phyloP scores from a whole-genome alignment of 2,797 vertebrate genomes.

The Anabas testudineus region DNA sequence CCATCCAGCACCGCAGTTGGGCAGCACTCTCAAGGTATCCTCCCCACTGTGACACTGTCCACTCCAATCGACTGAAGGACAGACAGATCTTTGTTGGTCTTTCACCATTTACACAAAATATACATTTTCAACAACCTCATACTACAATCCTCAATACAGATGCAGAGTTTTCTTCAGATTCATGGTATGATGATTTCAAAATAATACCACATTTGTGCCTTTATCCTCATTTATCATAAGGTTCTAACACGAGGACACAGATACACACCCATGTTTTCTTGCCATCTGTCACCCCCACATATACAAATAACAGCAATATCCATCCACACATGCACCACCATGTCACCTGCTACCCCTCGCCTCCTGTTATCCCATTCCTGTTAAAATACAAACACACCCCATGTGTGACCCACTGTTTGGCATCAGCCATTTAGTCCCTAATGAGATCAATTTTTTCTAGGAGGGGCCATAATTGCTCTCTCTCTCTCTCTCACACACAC shows the following conservation, averaged over 20 bases:
- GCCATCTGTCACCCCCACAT: constrained; percentile 70
- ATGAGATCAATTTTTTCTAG: constrained; percentile 75
- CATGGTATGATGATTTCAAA: constrained; percentile 19
- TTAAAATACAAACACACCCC: constrained; percentile 70
- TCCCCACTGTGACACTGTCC: constrained; percentile 92
- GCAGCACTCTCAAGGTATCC: constrained; percentile 90
- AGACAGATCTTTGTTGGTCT: constrained; percentile 24
- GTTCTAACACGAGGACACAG: constrained; percentile 50
- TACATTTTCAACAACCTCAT: background rate
- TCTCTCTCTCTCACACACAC: constrained; percentile 49
- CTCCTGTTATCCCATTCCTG: constrained; percentile 63
- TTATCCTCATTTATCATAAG: constrained; percentile 38
- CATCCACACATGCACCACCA: constrained; percentile 46
- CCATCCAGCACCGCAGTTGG: constrained; percentile 94
- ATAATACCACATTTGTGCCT: constrained; percentile 34
- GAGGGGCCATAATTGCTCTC: constrained; percentile 74
- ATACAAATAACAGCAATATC: constrained; percentile 60
- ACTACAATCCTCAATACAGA: background rate
- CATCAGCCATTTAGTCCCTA: constrained; percentile 76
- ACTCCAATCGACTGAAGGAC: constrained; percentile 88
- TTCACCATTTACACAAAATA: background rate
- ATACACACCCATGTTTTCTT: constrained; percentile 54
- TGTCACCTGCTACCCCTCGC: constrained; percentile 66
- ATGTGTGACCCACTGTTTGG: constrained; percentile 71
- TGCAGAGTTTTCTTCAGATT: constrained; percentile 6